phyloP scores from a whole-genome alignment of 2,888 invertebrate genomes.

The Cephus nigrinus region DNA sequence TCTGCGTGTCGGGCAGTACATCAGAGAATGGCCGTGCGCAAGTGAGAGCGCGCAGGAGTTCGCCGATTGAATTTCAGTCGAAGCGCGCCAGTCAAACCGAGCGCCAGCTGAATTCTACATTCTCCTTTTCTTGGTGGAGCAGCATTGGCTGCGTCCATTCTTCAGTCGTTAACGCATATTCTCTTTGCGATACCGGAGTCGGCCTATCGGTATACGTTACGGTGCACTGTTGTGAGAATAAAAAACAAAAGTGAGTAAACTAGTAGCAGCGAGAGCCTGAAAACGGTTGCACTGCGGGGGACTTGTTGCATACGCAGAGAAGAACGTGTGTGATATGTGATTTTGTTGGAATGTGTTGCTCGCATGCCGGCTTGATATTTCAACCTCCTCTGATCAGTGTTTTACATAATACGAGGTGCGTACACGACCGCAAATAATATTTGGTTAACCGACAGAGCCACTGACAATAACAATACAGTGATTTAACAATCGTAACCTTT shows the following conservation, averaged over 20 bases:
- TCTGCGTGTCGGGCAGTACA: not conserved
- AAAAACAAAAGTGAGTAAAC: not conserved
- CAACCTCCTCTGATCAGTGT: not conserved
- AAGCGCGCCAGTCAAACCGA: conserved; percentile 54
- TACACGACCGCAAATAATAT: not conserved
- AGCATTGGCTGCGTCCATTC: not conserved
- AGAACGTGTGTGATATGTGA: not conserved
- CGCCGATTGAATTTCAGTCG: conserved; percentile 58
- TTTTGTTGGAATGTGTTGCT: not conserved
- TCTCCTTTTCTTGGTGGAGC: not conserved
- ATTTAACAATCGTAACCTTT: not conserved
- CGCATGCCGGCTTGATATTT: not conserved
- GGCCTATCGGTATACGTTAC: not conserved
- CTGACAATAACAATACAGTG: not conserved
- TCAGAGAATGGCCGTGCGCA: not conserved
- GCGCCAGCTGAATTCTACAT: conserved; percentile 30
- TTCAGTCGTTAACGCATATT: not conserved
- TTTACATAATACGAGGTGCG: not conserved
- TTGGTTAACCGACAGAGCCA: not conserved
- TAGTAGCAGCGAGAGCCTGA: not conserved
- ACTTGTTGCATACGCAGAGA: not conserved
- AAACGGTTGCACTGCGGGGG: not conserved
- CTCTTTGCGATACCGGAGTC: not conserved
- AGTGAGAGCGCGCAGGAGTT: conserved; percentile 29
- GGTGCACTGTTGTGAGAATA: not conserved